phyloP scores from a whole-genome alignment of 2,888 invertebrate genomes.

The Hololepta plana region DNA sequence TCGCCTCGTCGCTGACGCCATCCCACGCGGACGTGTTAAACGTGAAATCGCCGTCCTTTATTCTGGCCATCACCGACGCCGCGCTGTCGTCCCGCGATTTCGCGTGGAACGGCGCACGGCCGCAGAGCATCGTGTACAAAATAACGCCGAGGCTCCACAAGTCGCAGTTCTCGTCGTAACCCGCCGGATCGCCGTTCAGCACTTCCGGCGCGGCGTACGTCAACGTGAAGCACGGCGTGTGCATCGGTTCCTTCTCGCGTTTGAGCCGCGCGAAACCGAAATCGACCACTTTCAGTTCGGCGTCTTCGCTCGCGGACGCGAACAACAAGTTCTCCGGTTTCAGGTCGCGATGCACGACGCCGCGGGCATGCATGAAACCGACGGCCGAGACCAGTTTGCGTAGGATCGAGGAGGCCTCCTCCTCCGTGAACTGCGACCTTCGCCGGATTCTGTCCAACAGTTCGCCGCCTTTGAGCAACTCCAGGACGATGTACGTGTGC shows the following conservation, averaged over 20 bases:
- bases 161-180: constrained; percentile 88
- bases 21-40: constrained; percentile 55
- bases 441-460: constrained; percentile 46
- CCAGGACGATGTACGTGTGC: constrained; percentile 82
- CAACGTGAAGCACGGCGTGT: constrained; percentile 85
- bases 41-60: constrained; percentile 60
- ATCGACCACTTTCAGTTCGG: constrained; percentile 77
- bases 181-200: constrained; percentile 39
- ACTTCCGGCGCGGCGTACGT: constrained; percentile 95
- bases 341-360: constrained; percentile 82
- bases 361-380: constrained; percentile 63
- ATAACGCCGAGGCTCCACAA: constrained; percentile 93
- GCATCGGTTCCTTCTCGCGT: constrained; percentile 38
- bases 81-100: constrained; percentile 54
- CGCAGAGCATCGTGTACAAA: constrained; percentile 53
- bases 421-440: constrained; percentile 50
- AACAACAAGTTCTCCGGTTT: constrained; percentile 81
- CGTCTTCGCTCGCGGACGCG: constrained; percentile 32
- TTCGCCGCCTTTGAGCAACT: constrained; percentile 72
- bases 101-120: constrained; percentile 71
- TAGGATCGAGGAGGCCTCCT: constrained; percentile 61
- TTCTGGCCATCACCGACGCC: constrained; percentile 57
- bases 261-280: constrained; percentile 87
- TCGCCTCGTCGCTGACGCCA: constrained; percentile 54
- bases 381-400: constrained; percentile 69